Percentiles rank a stretch among this genome's conserved stretches.
phyloP scores from a whole-genome alignment of 1,140 invertebrate species.

The Pseudomyrmex flavicornis region DNA sequence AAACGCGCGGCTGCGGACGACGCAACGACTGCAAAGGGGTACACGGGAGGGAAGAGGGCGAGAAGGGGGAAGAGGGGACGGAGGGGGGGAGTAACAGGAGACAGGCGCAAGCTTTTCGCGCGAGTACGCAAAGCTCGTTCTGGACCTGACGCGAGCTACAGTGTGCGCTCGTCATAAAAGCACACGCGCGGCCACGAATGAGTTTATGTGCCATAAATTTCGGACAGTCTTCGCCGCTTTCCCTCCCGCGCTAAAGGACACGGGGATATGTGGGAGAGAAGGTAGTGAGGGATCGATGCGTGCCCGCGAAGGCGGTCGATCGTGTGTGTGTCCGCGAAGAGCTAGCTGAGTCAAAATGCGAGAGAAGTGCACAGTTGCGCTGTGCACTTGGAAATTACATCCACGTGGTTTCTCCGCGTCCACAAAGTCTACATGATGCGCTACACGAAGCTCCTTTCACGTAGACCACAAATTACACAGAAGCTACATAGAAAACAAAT shows the following conservation, averaged over 20 bases:
- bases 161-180: slow-evolving; percentile 78
- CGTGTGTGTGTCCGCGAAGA: background rate
- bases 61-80: background rate
- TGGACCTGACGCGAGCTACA: slow-evolving; percentile 73
- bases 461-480: background rate
- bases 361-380: background rate
- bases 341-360: slow-evolving; percentile 14
- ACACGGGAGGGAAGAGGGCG: background rate
- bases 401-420: background rate
- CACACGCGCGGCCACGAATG: slow-evolving; percentile 70
- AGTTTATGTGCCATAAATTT: slow-evolving; percentile 83
- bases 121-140: slow-evolving; percentile 56
- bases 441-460: background rate
- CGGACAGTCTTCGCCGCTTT: slow-evolving; percentile 74
- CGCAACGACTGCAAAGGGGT: background rate
- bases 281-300: background rate
- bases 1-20: slow-evolving; percentile 61
- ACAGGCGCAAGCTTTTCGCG: slow-evolving; percentile 53
- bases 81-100: slow-evolving; percentile 27
- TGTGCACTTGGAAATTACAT: slow-evolving; percentile 13
- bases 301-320: slow-evolving; percentile 4
- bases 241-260: background rate
- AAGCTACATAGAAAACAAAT: background rate
- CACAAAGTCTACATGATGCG: background rate
- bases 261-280: background rate